Conservation (phyloP, 2,797 vertebrate species). For the Ptychadena robeensis region DNA sequence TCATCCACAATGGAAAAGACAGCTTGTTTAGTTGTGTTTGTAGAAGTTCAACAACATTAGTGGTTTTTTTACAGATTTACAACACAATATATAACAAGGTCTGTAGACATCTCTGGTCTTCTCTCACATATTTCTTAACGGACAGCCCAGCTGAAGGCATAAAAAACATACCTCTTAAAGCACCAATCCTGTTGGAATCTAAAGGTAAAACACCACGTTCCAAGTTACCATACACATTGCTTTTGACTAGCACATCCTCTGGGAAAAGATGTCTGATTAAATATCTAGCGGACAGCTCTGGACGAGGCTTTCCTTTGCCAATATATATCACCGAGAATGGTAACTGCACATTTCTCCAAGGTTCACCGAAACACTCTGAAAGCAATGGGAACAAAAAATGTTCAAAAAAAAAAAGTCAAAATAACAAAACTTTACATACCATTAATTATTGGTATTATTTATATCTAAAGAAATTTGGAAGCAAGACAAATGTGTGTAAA, state of each 20-base stretch:
- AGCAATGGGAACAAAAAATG: slow-evolving; percentile 14
- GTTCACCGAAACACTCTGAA: slow-evolving; percentile 73
- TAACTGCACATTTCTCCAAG: slow-evolving; percentile 71
- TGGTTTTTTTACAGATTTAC: too few relatives aligned
- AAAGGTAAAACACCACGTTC: slow-evolving; percentile 71
- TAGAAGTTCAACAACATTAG: too few relatives aligned
- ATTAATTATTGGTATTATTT: too few relatives aligned
- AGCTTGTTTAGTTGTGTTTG: too few relatives aligned
- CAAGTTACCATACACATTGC: slow-evolving; percentile 74
- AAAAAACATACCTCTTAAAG: slow-evolving; percentile 74
- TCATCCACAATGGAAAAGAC: too few relatives aligned
- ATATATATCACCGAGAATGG: slow-evolving; percentile 70
- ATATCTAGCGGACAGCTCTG: slow-evolving; percentile 75
- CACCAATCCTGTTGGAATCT: slow-evolving; percentile 75
- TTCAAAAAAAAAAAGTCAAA: not conserved
- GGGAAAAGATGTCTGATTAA: slow-evolving; percentile 78
- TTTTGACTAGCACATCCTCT: slow-evolving; percentile 75
- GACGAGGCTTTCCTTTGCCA: slow-evolving; percentile 71
- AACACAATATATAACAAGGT: not conserved
- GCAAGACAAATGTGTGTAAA: too few relatives aligned
- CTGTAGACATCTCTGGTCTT: too few relatives aligned
- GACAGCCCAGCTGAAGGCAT: not conserved
- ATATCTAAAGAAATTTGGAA: too few relatives aligned
- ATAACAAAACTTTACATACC: too few relatives aligned
- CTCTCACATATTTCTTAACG: too few relatives aligned